A percentile compares a stretch with the other conserved stretches of the same genome.
phyloP scores from a whole-genome alignment of 2,888 invertebrate species.

The Apotomis turbidana region DNA sequence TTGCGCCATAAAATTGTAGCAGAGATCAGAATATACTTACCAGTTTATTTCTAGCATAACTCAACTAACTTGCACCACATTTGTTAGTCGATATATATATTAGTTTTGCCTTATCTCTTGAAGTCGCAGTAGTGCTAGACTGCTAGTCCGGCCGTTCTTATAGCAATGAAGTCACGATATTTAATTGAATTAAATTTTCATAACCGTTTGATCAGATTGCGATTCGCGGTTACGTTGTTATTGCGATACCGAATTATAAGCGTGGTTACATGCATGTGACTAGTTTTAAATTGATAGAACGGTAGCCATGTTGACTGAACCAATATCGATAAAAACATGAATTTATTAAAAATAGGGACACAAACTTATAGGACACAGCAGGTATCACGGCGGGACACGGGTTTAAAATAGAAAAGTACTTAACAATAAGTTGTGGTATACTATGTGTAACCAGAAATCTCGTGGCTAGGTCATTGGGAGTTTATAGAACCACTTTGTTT shows the following conservation, averaged over 20 bases:
- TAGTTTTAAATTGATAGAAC: slow-evolving; percentile 8
- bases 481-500: no score
- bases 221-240: not conserved
- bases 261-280: not conserved
- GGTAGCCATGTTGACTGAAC: slow-evolving; percentile 18
- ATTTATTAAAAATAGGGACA: slow-evolving; percentile 26
- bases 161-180: not conserved
- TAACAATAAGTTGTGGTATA: slow-evolving; percentile 14
- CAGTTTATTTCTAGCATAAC: no score
- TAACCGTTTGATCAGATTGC: not conserved
- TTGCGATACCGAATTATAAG: not conserved
- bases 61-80: no score
- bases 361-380: slow-evolving; percentile 27
- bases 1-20: no score
- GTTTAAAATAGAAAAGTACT: slow-evolving; percentile 31
- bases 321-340: slow-evolving; percentile 34
- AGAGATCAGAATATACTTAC: no score
- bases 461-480: not conserved
- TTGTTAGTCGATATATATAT: no score
- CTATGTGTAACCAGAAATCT: slow-evolving; percentile 9
- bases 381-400: slow-evolving; percentile 30
- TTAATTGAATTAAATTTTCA: not conserved
- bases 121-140: no score
- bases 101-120: no score
- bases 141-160: no score